Percentiles rank a stretch among this genome's conserved stretches.
These are phyloP conservation scores for Cosmia trapezina DNA, from an alignment of 2,888 invertebrate species.

Conservation along the genomic window DNA sequence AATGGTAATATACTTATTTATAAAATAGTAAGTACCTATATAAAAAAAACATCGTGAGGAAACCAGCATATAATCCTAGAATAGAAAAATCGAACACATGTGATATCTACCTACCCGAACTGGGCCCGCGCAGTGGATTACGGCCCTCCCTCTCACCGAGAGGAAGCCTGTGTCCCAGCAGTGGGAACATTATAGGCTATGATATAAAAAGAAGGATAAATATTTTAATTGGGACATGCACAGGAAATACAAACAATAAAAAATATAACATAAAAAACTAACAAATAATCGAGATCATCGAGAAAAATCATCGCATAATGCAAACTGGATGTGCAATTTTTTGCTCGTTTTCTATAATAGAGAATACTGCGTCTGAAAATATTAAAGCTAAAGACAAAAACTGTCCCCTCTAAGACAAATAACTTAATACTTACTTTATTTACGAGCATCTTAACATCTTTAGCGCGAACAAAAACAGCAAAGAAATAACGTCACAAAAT, in stretches of 20 bases:
- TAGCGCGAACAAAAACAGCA: neutral
- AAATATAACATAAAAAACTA: neutral
- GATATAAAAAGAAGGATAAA: neutral
- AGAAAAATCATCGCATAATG: neutral
- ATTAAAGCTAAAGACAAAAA: neutral
- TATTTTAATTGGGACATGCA: neutral
- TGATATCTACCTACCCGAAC: no score
- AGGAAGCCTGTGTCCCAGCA: neutral
- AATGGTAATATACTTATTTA: no score
- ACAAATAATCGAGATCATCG: no score
- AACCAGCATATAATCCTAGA: no score
- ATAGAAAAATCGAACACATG: no score
- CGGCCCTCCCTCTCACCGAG: no score
- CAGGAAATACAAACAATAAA: neutral
- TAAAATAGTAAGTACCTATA: no score
- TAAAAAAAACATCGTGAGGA: no score
- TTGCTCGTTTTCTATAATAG: neutral
- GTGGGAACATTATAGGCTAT: neutral
- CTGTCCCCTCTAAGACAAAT: neutral
- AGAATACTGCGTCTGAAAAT: neutral
- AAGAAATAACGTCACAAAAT: slow-evolving; percentile 21
- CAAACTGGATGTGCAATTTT: neutral
- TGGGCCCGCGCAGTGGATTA: neutral
- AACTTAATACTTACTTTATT: slow-evolving; percentile 17
- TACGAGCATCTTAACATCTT: slow-evolving; percentile 7